Evolutionary conservation across 2,888 invertebrate species (phyloP).

Genomic region (Drosophila neotestacea): DNA sequence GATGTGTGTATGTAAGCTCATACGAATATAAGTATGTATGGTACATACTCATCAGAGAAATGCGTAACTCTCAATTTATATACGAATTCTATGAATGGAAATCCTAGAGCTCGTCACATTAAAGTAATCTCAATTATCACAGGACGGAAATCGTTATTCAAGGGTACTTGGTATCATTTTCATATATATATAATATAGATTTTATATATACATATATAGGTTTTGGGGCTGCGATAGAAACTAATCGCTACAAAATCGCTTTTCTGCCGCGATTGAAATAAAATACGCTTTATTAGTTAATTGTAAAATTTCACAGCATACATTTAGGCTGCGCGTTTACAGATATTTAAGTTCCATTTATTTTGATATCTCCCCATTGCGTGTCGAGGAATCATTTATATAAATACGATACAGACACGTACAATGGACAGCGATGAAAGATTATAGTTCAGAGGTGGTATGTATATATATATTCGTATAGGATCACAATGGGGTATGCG

Average conservation of each 20-base stretch:
- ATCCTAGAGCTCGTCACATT: slow-evolving; percentile 5
- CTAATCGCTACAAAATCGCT: background rate
- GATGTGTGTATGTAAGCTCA: background rate
- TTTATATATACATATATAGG: background rate
- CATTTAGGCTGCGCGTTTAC: background rate
- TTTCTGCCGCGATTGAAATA: background rate
- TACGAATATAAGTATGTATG: no score
- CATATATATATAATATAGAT: background rate
- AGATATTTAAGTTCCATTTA: background rate
- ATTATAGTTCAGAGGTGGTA: background rate
- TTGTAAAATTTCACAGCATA: slow-evolving; percentile 8
- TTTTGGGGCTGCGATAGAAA: background rate
- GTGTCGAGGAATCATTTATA: background rate
- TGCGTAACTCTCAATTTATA: slow-evolving; percentile 1
- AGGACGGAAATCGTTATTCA: background rate
- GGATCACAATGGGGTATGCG: slow-evolving; percentile 7
- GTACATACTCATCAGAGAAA: background rate
- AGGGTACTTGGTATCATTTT: background rate
- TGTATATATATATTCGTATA: slow-evolving; percentile 7
- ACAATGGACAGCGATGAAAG: background rate
- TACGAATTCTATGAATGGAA: slow-evolving; percentile 1
- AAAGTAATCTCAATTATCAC: background rate
- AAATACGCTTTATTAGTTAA: no score
- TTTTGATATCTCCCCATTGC: background rate
- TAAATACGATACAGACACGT: background rate